Conservation (phyloP, 2,113 vertebrate species). For the Alligator mississippiensis region DNA sequence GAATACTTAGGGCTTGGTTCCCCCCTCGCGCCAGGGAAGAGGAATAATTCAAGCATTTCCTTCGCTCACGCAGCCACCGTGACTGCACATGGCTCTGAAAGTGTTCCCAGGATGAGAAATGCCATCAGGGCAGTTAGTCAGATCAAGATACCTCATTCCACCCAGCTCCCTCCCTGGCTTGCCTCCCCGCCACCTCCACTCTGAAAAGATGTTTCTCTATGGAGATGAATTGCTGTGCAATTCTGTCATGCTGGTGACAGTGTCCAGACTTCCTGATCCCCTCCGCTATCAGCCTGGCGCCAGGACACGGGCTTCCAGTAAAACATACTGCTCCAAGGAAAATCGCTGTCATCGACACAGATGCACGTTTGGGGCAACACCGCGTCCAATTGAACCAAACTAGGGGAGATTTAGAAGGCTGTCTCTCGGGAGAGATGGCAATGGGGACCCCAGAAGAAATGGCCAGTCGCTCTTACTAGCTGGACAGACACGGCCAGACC, state of each 20-base stretch:
- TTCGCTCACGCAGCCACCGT: background rate
- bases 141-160: background rate
- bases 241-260: background rate
- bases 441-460: background rate
- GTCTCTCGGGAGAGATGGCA: background rate
- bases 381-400: background rate
- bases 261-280: slow-evolving; percentile 48
- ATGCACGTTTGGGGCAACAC: background rate
- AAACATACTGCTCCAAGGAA: background rate
- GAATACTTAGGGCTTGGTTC: background rate
- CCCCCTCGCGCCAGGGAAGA: background rate
- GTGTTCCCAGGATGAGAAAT: background rate
- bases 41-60: background rate
- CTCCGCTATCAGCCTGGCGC: slow-evolving; percentile 23
- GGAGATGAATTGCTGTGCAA: background rate
- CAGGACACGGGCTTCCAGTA: slow-evolving; percentile 39
- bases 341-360: background rate
- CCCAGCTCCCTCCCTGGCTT: background rate
- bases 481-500: background rate
- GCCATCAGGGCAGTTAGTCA: background rate
- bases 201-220: background rate
- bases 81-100: background rate
- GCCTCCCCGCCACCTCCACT: background rate
- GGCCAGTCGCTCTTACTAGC: background rate
- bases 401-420: background rate